A percentile compares a stretch with the other conserved stretches of the same genome.
These are phyloP conservation scores for Luehdorfia chinensis DNA, from an alignment of 1,140 invertebrate genomes.

Conservation along the genomic window DNA sequence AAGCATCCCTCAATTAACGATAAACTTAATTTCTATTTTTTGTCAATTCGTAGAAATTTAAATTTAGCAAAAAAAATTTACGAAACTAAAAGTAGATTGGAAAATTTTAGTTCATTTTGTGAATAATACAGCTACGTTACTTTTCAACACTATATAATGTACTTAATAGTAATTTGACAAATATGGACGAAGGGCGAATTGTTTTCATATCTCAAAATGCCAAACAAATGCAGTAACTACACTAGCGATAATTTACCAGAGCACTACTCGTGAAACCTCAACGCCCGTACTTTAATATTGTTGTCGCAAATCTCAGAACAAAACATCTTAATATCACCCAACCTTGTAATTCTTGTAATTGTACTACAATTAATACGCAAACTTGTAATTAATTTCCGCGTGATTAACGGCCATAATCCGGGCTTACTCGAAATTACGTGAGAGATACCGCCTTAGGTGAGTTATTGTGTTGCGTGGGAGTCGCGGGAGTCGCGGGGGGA, in stretches of 20 bases:
- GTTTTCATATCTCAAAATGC: no score
- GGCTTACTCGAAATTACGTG: constrained; percentile 73
- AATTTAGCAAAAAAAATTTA: no score
- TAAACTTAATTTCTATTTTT: no score
- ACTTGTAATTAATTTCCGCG: constrained; percentile 75
- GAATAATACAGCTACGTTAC: no score
- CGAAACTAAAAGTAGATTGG: no score
- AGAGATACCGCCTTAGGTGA: constrained; percentile 53
- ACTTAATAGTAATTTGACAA: no score
- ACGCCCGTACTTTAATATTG: not conserved
- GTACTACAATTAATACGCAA: constrained; percentile 72
- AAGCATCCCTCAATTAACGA: no score
- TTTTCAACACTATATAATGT: no score
- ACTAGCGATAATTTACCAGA: not conserved
- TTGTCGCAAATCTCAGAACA: constrained; percentile 14
- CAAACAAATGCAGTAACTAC: no score
- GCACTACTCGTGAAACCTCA: not conserved
- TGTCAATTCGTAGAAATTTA: no score
- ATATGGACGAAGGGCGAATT: no score
- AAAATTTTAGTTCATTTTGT: no score
- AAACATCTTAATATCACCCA: constrained; percentile 27
- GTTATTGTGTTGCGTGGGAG: constrained; percentile 64
- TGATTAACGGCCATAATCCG: constrained; percentile 74
- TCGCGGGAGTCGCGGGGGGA: constrained; percentile 27
- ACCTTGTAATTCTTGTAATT: constrained; percentile 62